Conservation (phyloP, 2,113 vertebrate genomes). For the Alligator sinensis region DNA sequence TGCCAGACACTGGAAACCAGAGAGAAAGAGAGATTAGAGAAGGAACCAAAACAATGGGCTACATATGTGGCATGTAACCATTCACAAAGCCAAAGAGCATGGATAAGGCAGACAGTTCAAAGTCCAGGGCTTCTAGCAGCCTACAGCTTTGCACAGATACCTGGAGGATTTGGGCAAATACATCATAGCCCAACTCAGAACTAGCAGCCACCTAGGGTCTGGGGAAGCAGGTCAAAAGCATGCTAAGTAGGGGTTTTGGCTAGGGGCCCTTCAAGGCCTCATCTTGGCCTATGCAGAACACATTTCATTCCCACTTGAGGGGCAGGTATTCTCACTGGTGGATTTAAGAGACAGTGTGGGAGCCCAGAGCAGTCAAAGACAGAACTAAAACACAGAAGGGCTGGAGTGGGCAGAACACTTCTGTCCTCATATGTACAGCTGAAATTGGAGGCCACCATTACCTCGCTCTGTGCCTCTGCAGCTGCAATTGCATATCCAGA, state of each 20-base stretch:
- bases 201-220: neutral
- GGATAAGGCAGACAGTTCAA: neutral
- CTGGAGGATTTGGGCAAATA: neutral
- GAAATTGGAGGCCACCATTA: conserved; percentile 65
- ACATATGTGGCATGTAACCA: neutral
- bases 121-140: neutral
- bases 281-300: neutral
- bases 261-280: neutral
- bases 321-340: neutral
- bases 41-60: neutral
- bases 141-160: neutral
- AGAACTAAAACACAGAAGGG: neutral
- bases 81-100: neutral
- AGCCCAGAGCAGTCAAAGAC: neutral
- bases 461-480: conserved; percentile 91
- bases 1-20: neutral
- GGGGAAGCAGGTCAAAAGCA: fast-evolving
- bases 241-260: neutral
- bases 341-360: neutral
- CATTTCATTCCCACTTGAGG: neutral
- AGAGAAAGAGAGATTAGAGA: conserved; percentile 37
- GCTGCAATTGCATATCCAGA: conserved; percentile 91
- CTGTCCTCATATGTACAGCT: fast-evolving
- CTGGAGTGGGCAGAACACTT: neutral
- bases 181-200: fast-evolving